Conservation (phyloP, 2,797 vertebrate genomes). For the Caiman crocodilus region DNA sequence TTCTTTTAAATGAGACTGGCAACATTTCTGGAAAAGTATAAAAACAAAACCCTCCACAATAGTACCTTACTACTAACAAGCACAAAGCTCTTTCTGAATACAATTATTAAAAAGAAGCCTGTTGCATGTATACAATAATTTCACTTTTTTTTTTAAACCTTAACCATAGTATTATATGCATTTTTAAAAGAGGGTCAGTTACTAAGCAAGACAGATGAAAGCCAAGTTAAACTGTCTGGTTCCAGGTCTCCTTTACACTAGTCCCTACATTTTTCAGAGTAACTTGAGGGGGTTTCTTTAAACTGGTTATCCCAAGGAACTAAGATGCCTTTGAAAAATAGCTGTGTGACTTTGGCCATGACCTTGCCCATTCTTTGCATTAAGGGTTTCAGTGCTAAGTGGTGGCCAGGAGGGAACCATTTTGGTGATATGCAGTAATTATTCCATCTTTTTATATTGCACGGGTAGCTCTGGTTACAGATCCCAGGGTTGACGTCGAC, state of each 20-base stretch:
- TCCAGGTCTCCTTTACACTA: not conserved
- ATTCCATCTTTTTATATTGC: rapidly evolving
- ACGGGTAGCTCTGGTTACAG: rapidly evolving
- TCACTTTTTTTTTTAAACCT: no score
- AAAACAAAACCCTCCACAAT: not conserved
- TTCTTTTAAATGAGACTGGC: not conserved
- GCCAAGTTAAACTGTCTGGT: not conserved
- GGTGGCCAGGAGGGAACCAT: rapidly evolving
- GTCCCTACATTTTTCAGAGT: not conserved
- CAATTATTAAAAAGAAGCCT: not conserved
- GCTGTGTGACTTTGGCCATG: rapidly evolving
- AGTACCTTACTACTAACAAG: not conserved
- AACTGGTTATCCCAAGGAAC: not conserved
- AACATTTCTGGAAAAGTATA: not conserved
- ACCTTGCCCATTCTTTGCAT: not conserved
- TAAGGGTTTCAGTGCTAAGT: not conserved
- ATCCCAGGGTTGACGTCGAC: not conserved
- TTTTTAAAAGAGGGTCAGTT: not conserved
- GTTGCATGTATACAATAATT: not conserved
- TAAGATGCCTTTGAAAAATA: not conserved
- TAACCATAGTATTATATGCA: no score
- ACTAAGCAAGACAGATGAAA: not conserved
- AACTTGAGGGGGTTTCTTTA: not conserved
- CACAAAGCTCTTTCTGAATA: not conserved
- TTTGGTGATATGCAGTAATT: not conserved